phyloP scores from a whole-genome alignment of 23 tunicate species.

The Styela plicata region DNA sequence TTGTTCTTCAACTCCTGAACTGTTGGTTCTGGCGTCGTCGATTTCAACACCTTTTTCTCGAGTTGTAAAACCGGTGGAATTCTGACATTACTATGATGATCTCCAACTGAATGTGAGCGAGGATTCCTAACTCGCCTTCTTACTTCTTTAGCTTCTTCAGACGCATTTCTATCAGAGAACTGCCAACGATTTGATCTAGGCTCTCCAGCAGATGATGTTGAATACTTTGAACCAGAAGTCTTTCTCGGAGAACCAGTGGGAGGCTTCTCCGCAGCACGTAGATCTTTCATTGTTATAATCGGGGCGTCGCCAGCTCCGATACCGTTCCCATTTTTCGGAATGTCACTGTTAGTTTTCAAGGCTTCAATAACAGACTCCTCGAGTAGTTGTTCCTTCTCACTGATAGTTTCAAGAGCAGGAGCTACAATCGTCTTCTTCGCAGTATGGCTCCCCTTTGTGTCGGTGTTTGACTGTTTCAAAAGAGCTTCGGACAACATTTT shows the following conservation, averaged over 20 bases:
- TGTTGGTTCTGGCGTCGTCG: constrained; percentile 44
- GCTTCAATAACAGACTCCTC: not conserved
- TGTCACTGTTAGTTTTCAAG: not conserved
- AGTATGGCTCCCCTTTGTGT: not conserved
- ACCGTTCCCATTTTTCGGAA: not conserved
- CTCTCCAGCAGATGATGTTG: constrained; percentile 7
- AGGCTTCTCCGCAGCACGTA: not conserved
- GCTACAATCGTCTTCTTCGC: constrained; percentile 29
- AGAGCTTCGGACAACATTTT: not conserved
- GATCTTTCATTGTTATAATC: not conserved
- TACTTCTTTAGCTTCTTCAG: constrained; percentile 50
- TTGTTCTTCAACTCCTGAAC: constrained; percentile 66
- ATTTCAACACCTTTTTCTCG: constrained; percentile 68
- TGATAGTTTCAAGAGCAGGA: constrained; percentile 57
- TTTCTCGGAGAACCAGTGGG: not conserved
- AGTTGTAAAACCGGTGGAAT: constrained; percentile 85
- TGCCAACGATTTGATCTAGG: constrained; percentile 11
- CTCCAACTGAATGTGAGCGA: constrained; percentile 55
- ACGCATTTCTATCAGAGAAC: not conserved
- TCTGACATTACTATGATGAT: constrained; percentile 50
- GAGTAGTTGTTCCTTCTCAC: constrained; percentile 44
- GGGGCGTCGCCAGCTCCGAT: constrained; percentile 29
- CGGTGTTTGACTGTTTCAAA: not conserved
- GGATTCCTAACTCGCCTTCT: constrained; percentile 11
- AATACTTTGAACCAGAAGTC: not conserved